phyloP scores from a whole-genome alignment of 2,888 invertebrate genomes.

The Eledone cirrhosa region DNA sequence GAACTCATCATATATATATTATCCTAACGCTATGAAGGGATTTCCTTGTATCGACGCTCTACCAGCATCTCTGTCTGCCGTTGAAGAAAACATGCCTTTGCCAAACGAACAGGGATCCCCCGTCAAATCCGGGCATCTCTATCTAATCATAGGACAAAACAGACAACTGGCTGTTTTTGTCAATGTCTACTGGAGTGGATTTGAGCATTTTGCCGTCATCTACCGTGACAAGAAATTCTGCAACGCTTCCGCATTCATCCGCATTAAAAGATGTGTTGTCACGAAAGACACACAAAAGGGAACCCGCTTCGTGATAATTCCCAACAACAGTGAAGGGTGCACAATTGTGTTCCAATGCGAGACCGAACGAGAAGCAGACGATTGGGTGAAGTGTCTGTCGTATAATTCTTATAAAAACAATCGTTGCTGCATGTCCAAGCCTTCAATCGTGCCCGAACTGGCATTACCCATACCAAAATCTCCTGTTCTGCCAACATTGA shows the following conservation, averaged over 20 bases:
- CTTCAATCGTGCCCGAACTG: slow-evolving; percentile 44
- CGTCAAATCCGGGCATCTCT: slow-evolving; percentile 44
- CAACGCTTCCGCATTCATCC: slow-evolving; percentile 46
- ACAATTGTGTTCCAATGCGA: slow-evolving; percentile 45
- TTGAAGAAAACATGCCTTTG: slow-evolving; percentile 21
- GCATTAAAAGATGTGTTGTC: slow-evolving; percentile 47
- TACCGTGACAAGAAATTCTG: slow-evolving; percentile 47
- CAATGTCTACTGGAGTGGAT: slow-evolving; percentile 49
- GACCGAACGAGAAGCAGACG: slow-evolving; percentile 36
- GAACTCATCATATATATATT: too few species aligned
- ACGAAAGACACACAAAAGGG: slow-evolving; percentile 36
- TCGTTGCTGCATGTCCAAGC: slow-evolving; percentile 40
- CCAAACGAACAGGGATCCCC: slow-evolving; percentile 4
- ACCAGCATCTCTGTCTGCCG: background rate
- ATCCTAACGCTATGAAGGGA: background rate
- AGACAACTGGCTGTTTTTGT: slow-evolving; percentile 45
- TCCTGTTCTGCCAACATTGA: slow-evolving; percentile 48
- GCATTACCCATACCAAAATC: slow-evolving; percentile 49
- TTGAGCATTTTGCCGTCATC: slow-evolving; percentile 52
- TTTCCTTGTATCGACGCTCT: background rate
- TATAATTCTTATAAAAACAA: slow-evolving; percentile 34
- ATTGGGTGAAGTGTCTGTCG: slow-evolving; percentile 46
- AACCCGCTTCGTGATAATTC: slow-evolving; percentile 43
- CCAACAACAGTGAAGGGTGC: slow-evolving; percentile 51
- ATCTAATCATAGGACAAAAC: slow-evolving; percentile 40